Evolutionary conservation across 2,113 vertebrate species (phyloP).

Genomic region (Columba livia): DNA sequence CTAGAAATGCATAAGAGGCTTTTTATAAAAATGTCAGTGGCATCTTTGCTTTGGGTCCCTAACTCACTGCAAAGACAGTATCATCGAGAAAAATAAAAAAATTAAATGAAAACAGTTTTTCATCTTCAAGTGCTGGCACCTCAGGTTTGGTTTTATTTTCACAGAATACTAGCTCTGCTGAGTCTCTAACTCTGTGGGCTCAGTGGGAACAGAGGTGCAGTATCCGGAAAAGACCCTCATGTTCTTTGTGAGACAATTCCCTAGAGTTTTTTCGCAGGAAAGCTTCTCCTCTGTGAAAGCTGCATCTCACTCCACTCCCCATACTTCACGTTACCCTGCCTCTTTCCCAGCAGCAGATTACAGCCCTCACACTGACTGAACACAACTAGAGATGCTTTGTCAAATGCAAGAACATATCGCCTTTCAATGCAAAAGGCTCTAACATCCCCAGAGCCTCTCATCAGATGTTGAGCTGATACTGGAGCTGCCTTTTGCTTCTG

Average conservation of each 20-base stretch:
- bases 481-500: conserved; percentile 55
- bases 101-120: background rate
- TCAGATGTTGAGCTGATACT: conserved; percentile 40
- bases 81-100: background rate
- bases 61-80: background rate
- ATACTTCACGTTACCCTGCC: background rate
- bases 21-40: background rate
- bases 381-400: background rate
- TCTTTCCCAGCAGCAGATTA: background rate
- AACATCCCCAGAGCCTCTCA: conserved; percentile 20
- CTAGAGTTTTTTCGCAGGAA: background rate
- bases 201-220: background rate
- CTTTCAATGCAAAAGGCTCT: conserved; percentile 42
- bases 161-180: background rate
- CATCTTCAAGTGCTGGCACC: background rate
- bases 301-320: background rate
- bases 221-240: background rate
- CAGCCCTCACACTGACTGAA: background rate
- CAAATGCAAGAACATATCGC: conserved; percentile 43
- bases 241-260: background rate
- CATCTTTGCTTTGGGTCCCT: background rate
- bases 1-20: background rate
- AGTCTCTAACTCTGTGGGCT: background rate
- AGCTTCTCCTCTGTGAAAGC: background rate
- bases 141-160: background rate